Conservation (phyloP, 2,797 vertebrate genomes). For the Alectoris magna region DNA sequence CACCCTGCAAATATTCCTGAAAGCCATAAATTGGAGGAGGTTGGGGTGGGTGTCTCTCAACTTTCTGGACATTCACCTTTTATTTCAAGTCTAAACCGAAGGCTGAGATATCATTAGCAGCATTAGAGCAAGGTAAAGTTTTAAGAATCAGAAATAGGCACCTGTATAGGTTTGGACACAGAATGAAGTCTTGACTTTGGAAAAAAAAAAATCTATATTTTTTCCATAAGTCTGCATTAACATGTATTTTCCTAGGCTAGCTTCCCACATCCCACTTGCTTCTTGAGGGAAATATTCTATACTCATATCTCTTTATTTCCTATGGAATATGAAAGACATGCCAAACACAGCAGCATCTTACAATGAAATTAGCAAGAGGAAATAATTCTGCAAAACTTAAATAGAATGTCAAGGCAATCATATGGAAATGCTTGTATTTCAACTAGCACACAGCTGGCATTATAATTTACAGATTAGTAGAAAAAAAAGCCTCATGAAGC, state of each 20-base stretch:
- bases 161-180: not conserved
- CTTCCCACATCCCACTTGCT: not conserved
- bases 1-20: not conserved
- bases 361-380: not conserved
- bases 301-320: not conserved
- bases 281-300: not conserved
- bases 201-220: not conserved
- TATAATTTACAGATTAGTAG: not conserved
- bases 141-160: not conserved
- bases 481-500: not conserved
- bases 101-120: not conserved
- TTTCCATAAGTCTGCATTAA: not conserved
- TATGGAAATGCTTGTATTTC: not conserved
- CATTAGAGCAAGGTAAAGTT: not conserved
- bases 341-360: not conserved
- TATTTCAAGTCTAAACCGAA: not conserved
- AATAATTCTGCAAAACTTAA: not conserved
- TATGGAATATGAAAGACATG: not conserved
- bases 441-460: not conserved
- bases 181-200: not conserved
- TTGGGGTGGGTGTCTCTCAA: accelerated
- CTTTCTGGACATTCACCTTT: not conserved
- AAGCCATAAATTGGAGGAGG: not conserved
- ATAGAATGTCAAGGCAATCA: not conserved
- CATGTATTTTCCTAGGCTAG: not conserved